A percentile compares a stretch with the other conserved stretches of the same genome.
phyloP scores from a whole-genome alignment of 1,140 invertebrate species.

The Procambarus clarkii region DNA sequence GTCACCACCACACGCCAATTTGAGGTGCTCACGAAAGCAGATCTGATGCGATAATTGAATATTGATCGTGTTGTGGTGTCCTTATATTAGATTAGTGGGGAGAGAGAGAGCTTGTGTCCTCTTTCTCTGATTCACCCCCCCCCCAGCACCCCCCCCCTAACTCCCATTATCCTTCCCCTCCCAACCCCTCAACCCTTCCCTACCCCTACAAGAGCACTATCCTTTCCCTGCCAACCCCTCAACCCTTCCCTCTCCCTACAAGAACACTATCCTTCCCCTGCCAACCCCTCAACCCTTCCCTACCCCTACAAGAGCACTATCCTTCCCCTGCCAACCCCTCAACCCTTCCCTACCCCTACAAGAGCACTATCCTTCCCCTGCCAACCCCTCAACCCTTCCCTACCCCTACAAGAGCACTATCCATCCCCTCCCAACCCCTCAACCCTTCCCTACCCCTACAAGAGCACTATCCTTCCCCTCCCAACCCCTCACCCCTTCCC shows the following conservation, averaged over 20 bases:
- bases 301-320: neutral
- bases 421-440: neutral
- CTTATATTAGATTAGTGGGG: constrained; percentile 53
- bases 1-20: neutral
- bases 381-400: neutral
- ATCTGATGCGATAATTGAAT: constrained; percentile 62
- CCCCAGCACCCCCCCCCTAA: neutral
- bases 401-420: neutral
- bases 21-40: constrained; percentile 54
- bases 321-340: neutral
- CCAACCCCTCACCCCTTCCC: neutral
- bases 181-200: neutral
- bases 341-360: too few relatives aligned
- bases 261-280: neutral
- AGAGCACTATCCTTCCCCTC: neutral
- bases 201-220: neutral
- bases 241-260: too few relatives aligned
- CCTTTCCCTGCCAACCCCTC: neutral
- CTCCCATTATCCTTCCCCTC: neutral
- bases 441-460: too few relatives aligned
- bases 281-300: neutral
- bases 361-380: neutral
- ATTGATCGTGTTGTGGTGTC: constrained; percentile 57
- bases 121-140: neutral
- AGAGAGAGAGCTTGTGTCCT: neutral